A percentile compares a stretch with the other conserved stretches of the same genome.
These are phyloP conservation scores for Esox lucius DNA, from an alignment of 2,797 vertebrate species.

Conservation along the genomic window DNA sequence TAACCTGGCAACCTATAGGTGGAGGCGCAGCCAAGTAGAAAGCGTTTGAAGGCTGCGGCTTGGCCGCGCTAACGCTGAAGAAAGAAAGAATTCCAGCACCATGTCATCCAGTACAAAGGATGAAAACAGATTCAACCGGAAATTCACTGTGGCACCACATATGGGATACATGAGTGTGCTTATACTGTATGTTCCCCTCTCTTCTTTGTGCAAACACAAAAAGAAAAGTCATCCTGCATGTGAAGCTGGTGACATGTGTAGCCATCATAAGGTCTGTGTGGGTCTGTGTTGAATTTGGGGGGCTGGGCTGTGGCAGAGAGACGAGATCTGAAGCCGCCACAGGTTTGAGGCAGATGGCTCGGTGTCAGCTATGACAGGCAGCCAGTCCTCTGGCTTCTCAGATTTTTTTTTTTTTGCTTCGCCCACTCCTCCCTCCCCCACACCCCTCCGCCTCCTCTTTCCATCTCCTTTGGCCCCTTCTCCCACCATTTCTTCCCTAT, in stretches of 20 bases:
- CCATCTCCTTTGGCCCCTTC: slow-evolving; percentile 9
- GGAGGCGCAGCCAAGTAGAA: slow-evolving; percentile 78
- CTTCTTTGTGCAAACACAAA: slow-evolving; percentile 18
- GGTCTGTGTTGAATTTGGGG: slow-evolving; percentile 89
- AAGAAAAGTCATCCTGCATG: slow-evolving; percentile 82
- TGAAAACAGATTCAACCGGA: slow-evolving; percentile 85
- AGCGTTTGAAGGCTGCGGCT: slow-evolving; percentile 81
- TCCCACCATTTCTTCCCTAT: slow-evolving; percentile 62
- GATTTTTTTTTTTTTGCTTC: slow-evolving; percentile 86
- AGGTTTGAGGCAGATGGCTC: slow-evolving; percentile 98
- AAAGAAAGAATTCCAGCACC: slow-evolving; percentile 83
- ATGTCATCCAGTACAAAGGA: slow-evolving; percentile 86
- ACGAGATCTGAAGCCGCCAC: slow-evolving; percentile 87
- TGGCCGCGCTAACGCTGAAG: slow-evolving; percentile 79
- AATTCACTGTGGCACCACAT: slow-evolving; percentile 95
- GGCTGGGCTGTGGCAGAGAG: slow-evolving; percentile 75
- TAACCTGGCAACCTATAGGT: slow-evolving; percentile 84
- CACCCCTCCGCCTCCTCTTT: neutral
- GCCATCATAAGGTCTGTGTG: slow-evolving; percentile 84
- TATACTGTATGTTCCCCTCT: slow-evolving; percentile 72
- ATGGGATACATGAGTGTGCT: slow-evolving; percentile 91
- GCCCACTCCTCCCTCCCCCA: slow-evolving; percentile 5
- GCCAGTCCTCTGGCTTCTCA: slow-evolving; percentile 88
- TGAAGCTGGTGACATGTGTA: slow-evolving; percentile 85
- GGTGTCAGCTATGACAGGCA: slow-evolving; percentile 94